A percentile compares a stretch with the other conserved stretches of the same genome.
phyloP scores from a whole-genome alignment of 2,888 invertebrate species.

The Drosophila trichaetosa region DNA sequence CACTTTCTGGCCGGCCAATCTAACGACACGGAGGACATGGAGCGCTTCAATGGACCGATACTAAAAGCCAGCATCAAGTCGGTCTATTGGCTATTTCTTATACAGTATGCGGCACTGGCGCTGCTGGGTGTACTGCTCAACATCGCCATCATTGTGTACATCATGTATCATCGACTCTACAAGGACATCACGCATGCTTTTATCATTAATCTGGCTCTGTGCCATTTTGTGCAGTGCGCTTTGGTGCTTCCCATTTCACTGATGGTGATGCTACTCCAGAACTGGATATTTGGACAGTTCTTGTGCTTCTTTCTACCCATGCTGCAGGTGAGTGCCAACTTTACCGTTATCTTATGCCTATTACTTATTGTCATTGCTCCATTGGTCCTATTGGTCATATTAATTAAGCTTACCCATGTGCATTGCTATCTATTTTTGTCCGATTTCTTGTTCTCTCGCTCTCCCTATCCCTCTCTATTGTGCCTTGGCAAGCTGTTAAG shows the following conservation, averaged over 20 bases:
- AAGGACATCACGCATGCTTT: slow-evolving; percentile 88
- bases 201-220: slow-evolving; percentile 88
- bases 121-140: slow-evolving; percentile 87
- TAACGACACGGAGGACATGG: slow-evolving; percentile 81
- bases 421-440: slow-evolving; percentile 37
- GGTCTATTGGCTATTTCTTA: slow-evolving; percentile 88
- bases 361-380: slow-evolving; percentile 22
- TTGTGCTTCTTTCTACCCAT: slow-evolving; percentile 90
- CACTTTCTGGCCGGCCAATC: slow-evolving; percentile 80
- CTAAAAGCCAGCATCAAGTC: slow-evolving; percentile 86
- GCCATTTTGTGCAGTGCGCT: slow-evolving; percentile 89
- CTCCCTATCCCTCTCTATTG: background rate
- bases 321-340: slow-evolving; percentile 87
- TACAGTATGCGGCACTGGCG: slow-evolving; percentile 87
- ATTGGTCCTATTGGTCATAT: slow-evolving; percentile 15
- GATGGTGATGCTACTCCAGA: slow-evolving; percentile 89
- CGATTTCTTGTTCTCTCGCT: background rate
- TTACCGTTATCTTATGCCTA: background rate
- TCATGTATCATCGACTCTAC: slow-evolving; percentile 86
- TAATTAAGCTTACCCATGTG: slow-evolving; percentile 53
- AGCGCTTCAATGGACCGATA: slow-evolving; percentile 87
- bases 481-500: slow-evolving; percentile 20
- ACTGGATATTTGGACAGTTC: slow-evolving; percentile 90
- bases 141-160: slow-evolving; percentile 87
- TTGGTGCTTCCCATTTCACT: slow-evolving; percentile 89